Evolutionary conservation across 1,140 invertebrate species (phyloP).

Genomic region (Sinella curviseta): DNA sequence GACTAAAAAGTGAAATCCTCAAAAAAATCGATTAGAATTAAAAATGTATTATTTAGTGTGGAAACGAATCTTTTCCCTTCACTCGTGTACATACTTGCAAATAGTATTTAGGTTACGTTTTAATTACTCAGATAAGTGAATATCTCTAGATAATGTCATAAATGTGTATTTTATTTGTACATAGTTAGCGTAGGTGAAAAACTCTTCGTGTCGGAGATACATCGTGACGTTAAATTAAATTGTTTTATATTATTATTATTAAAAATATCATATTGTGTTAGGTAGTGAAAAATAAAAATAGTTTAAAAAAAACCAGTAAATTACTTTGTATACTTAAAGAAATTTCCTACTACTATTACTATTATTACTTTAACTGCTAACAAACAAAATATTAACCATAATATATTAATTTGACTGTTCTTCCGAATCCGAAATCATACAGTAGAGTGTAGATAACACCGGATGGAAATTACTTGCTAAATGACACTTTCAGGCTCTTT

Average conservation of each 20-base stretch:
- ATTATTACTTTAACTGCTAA: not conserved
- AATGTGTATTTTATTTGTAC: no score
- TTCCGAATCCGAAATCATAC: not conserved
- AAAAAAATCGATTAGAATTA: not conserved
- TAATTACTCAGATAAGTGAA: no score
- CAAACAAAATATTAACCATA: no score
- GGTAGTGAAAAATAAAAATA: not conserved
- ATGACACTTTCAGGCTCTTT: no score
- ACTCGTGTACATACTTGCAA: no score
- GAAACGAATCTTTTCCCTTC: not conserved
- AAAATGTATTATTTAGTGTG: not conserved
- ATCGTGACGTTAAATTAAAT: no score
- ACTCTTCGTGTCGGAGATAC: no score
- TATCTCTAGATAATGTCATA: no score
- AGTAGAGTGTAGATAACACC: no score
- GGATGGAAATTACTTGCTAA: no score
- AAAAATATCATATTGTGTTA: not conserved
- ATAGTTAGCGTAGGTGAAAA: no score
- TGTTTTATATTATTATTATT: not conserved
- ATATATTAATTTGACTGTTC: not conserved
- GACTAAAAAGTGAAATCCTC: slow-evolving; percentile 30
- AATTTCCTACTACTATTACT: not conserved
- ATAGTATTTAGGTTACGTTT: no score
- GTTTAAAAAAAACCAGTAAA: not conserved
- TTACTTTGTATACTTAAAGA: not conserved